These are phyloP conservation scores for Rallus limicola DNA, from an alignment of 2,113 vertebrate genomes.

Conservation along the genomic window DNA sequence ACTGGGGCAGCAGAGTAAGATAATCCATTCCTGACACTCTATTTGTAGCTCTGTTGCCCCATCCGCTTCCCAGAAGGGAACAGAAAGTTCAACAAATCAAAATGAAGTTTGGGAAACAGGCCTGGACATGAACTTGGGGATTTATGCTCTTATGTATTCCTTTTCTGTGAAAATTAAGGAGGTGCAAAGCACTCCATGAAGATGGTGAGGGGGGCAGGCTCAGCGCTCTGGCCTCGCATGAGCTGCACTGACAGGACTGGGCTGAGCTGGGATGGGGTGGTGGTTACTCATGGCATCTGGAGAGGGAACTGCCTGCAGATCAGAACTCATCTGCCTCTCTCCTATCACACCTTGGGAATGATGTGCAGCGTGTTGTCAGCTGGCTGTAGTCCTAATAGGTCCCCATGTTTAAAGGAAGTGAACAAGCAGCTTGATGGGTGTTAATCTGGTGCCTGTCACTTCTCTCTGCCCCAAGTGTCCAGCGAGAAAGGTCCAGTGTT, in stretches of 20 bases:
- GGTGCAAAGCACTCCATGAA: rapidly evolving
- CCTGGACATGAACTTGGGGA: not conserved
- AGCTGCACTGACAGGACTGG: rapidly evolving
- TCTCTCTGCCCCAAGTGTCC: not conserved
- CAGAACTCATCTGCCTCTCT: not conserved
- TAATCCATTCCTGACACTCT: not conserved
- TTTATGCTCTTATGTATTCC: not conserved
- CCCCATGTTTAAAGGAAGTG: not conserved
- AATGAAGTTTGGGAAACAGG: not conserved
- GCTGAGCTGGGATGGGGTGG: not conserved
- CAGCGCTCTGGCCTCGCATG: not conserved
- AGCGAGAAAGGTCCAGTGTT: not conserved
- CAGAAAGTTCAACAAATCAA: not conserved
- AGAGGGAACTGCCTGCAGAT: not conserved
- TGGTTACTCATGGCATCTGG: not conserved
- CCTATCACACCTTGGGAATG: not conserved
- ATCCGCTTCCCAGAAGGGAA: not conserved
- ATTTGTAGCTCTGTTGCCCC: not conserved
- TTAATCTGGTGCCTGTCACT: not conserved
- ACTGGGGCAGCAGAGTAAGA: not conserved
- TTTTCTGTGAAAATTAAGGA: not conserved
- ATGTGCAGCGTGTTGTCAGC: not conserved
- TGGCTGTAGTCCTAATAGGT: not conserved
- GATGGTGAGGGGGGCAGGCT: not conserved
- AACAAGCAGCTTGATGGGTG: not conserved